Conservation (phyloP, 2,113 vertebrate species). For the Oncorhynchus keta region DNA sequence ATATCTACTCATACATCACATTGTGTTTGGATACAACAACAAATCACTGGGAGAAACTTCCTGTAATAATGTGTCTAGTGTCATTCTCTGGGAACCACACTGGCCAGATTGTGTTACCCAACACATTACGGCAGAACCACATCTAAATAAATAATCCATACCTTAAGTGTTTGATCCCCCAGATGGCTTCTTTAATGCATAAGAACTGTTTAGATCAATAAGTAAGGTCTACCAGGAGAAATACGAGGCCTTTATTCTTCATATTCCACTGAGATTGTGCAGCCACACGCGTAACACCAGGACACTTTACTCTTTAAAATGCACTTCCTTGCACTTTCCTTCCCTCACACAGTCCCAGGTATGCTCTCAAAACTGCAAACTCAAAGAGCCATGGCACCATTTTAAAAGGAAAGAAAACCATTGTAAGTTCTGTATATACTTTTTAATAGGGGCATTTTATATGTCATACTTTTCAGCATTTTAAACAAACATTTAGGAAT, state of each 20-base stretch:
- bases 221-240: slow-evolving; percentile 42
- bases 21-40: slow-evolving; percentile 23
- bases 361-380: background rate
- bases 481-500: slow-evolving; percentile 19
- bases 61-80: slow-evolving; percentile 27
- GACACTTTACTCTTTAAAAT: slow-evolving; percentile 25
- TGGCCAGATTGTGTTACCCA: slow-evolving; percentile 42
- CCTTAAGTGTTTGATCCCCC: slow-evolving; percentile 47
- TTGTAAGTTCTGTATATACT: background rate
- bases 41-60: slow-evolving; percentile 15
- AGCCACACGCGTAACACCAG: slow-evolving; percentile 4
- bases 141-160: slow-evolving; percentile 55
- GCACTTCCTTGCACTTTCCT: slow-evolving; percentile 22
- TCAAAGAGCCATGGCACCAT: background rate
- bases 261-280: slow-evolving; percentile 28
- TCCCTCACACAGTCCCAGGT: background rate
- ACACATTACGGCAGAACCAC: slow-evolving; percentile 50
- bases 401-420: background rate
- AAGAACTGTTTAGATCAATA: slow-evolving; percentile 46
- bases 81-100: slow-evolving; percentile 33
- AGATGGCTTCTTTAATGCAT: slow-evolving; percentile 44
- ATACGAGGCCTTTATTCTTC: slow-evolving; percentile 49
- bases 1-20: slow-evolving; percentile 41
- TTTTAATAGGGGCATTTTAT: slow-evolving; percentile 29
- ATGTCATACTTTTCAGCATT: slow-evolving; percentile 5